Evolutionary conservation across 1,140 invertebrate species (phyloP).

Genomic region (Leptopilina clavipes): DNA sequence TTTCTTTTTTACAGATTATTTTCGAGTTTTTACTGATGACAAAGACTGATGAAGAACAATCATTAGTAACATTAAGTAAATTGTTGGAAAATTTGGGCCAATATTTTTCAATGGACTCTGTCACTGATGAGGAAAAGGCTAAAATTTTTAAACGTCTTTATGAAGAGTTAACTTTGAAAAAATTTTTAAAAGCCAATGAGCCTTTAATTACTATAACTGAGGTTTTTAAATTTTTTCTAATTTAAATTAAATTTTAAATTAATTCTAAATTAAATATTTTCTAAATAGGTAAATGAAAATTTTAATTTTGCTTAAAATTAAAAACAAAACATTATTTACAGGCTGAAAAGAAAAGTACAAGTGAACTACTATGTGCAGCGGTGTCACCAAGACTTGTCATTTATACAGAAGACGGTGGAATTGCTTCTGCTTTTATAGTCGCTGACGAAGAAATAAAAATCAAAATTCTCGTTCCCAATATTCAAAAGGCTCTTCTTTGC

Average conservation of each 20-base stretch:
- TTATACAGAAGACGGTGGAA: background rate
- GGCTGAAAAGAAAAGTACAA: slow-evolving; percentile 5
- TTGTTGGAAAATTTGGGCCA: background rate
- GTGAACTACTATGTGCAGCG: background rate
- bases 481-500: slow-evolving; percentile 32
- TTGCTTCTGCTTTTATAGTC: slow-evolving; percentile 26
- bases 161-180: slow-evolving; percentile 2
- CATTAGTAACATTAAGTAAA: background rate
- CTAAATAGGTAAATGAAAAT: background rate
- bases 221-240: background rate
- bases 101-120: background rate
- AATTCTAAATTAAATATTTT: background rate
- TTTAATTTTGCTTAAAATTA: no score
- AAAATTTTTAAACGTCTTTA: slow-evolving; percentile 21
- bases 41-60: slow-evolving; percentile 23
- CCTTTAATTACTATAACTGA: slow-evolving; percentile 14
- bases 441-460: slow-evolving; percentile 11
- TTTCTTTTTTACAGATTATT: slow-evolving; percentile 15
- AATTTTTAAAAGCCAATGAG: slow-evolving; percentile 2
- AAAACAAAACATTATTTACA: background rate
- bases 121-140: slow-evolving; percentile 25
- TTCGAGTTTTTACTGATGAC: slow-evolving; percentile 9
- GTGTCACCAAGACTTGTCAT: slow-evolving; percentile 32
- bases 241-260: background rate
- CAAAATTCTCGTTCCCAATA: slow-evolving; percentile 24